Base-by-base conservation (phyloP, 1,140 invertebrate genomes). In the Ladona fulva region DNA sequence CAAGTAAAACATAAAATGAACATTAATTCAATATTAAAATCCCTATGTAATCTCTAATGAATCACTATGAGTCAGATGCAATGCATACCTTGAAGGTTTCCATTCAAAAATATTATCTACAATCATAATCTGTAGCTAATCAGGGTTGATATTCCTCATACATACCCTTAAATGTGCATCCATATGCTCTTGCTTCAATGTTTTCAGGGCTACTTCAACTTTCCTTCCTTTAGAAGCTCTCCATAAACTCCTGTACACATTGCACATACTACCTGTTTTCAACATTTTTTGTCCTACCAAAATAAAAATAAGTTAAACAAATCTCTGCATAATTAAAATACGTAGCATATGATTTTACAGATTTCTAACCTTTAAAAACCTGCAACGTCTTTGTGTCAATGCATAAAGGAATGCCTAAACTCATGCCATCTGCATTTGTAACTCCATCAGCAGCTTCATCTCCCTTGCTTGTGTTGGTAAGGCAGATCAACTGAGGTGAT, bases 161-260 rank as follows among this genome's bases (percentile, higher is more conserved):
- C 1, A 5, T 37, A 37, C 29, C 52, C 52, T 66, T 22, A 66
- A 12, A 19, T 88, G 83, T 78, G 87, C 86, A 74, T 88, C 86
- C 29, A 85, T 84, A 77, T 84, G 88, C 37, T 92, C 89, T 52
- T 89, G 86, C 80, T 92, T 93, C 3, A 95, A 83, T 73, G 92
- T 87, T 83, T 94, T 95, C 81, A 94, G 89, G 0, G 91, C 92
- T 19, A 93, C 90, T 78, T 92, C 88, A 6, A 92, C 84, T 83
- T 92, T 92, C 80, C 91, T 93, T 0, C 89, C 89, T 82, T 91
- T 89, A 25, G 89, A 87, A 73, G 90, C 84, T 81, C 88, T 88
- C 91, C 91, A 93, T 79, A 91, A 84, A 25, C 89, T 90, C 83
- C 89, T 88, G 82, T 90, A 89, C 14, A 90, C 89, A 25, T 87